Conservation (phyloP, 2,113 vertebrate genomes). For the Calyptommatus sinebrachiatus region DNA sequence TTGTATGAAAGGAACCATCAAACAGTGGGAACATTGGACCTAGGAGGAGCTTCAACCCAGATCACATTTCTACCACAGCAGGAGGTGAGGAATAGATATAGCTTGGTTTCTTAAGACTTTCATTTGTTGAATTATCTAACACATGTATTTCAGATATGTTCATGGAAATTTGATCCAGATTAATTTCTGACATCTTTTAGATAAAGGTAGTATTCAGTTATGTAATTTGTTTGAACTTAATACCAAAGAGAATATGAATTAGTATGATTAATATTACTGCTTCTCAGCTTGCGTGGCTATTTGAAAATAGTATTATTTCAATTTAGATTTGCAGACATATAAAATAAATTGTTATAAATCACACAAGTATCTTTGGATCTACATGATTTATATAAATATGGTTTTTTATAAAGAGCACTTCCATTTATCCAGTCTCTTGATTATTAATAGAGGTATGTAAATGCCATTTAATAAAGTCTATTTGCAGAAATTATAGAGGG, state of each 20-base stretch:
- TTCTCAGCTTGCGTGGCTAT: slow-evolving; percentile 1
- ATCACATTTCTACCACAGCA: slow-evolving; percentile 93
- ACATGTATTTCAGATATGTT: neutral
- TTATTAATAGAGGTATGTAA: too few relatives aligned
- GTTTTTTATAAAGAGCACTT: too few relatives aligned
- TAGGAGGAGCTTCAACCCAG: slow-evolving; percentile 96
- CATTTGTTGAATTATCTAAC: neutral
- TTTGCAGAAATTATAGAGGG: too few relatives aligned
- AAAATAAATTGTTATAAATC: too few relatives aligned
- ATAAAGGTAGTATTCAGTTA: neutral
- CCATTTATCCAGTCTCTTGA: too few relatives aligned
- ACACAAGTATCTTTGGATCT: too few relatives aligned
- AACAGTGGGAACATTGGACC: slow-evolving; percentile 91
- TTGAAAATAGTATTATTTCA: neutral
- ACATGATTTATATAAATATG: too few relatives aligned
- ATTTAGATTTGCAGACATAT: too few relatives aligned
- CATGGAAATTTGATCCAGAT: too few relatives aligned
- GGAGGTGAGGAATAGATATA: slow-evolving; percentile 75
- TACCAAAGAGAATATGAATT: neutral
- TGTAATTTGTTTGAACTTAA: neutral
- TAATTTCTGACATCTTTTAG: too few relatives aligned
- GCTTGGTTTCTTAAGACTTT: neutral
- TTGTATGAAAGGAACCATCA: slow-evolving; percentile 81
- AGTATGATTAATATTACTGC: neutral
- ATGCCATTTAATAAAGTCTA: too few relatives aligned